Percentiles rank a stretch among this genome's conserved stretches.
Conservation (phyloP, 1,140 invertebrate genomes). For the Pygmarrhopalites habei region DNA sequence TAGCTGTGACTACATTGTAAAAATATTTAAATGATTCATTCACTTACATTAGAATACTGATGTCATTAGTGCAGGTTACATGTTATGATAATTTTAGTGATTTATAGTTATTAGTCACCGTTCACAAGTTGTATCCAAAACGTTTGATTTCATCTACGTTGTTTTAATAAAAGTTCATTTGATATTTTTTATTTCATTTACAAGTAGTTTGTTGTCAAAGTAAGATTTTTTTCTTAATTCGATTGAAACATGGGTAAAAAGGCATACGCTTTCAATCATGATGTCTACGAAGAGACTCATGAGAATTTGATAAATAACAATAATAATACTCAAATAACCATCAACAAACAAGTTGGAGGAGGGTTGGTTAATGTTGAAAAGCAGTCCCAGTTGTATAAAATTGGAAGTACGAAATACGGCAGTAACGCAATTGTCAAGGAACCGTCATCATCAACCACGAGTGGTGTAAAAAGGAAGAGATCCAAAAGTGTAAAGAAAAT, state of each 20-base stretch:
- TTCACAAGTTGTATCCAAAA: no score
- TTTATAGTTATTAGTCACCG: no score
- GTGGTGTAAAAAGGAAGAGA: neutral
- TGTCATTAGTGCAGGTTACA: no score
- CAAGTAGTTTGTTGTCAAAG: neutral
- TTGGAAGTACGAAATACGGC: no score
- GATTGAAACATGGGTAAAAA: neutral
- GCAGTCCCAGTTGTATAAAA: no score
- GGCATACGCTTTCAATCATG: neutral
- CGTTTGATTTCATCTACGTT: no score
- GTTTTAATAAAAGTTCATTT: no score
- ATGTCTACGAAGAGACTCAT: neutral
- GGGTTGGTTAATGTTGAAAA: neutral
- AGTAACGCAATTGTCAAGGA: no score
- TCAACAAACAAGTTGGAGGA: neutral
- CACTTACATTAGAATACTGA: neutral
- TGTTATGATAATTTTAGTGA: no score
- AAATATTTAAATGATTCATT: neutral
- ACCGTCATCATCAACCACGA: no score
- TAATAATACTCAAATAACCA: neutral
- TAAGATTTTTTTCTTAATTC: neutral
- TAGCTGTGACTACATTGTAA: neutral
- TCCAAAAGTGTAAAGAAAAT: neutral
- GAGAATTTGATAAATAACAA: neutral
- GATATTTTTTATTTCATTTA: no score